Evolutionary conservation across 2,888 invertebrate genomes (phyloP), one percentile per base, ranked within the genome.

Genomic region (Antitype chi): DNA sequence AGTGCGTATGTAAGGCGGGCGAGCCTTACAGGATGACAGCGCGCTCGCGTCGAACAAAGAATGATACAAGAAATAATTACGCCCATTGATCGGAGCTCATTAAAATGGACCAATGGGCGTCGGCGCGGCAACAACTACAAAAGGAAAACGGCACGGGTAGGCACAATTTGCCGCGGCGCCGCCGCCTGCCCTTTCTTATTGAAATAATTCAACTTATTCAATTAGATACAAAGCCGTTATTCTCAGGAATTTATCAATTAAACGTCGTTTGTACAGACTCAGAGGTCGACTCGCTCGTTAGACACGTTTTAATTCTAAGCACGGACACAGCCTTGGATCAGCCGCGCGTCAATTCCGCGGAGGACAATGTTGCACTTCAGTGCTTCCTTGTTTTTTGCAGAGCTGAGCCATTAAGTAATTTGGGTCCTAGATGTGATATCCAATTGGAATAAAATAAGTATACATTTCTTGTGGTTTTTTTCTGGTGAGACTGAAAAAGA

Each of bases 21-120:
- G 84, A 86, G 87, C 94, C 94, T 90, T 94, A 94, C 89, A 89
- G 91, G 94, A 89, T 93, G 95, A 94, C 94, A 94, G 94, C 91
- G 91, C 90, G 92, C 93, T 93, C 90, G 93, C 94, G 94, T 90
- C 92, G 91, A 91, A 93, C 93, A 94, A 94, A 95, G 94, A 95
- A 96, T 95, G 93, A 95, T 94, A 95, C 95, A 92, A 95, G 93
- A 94, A 95, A 96, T 95, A 96, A 96, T 96, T 96, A 96, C 96
- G 96, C 96, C 96, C 96, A 95, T 96, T 95, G 95, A 96, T 95
- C 94, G 94, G 90, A 90, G 93, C 95, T 96, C 95, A 96, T 95
- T 96, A 96, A 94, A 95, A 93, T 91, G 89, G 89, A 92, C 95
- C 96, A 96, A 96, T 96, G 91, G 92, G 91, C 89, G 87, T 89